Evolutionary conservation across 2,113 vertebrate species (phyloP), one percentile per base, ranked within the genome.

Genomic region (Megatriorchis doriae): DNA sequence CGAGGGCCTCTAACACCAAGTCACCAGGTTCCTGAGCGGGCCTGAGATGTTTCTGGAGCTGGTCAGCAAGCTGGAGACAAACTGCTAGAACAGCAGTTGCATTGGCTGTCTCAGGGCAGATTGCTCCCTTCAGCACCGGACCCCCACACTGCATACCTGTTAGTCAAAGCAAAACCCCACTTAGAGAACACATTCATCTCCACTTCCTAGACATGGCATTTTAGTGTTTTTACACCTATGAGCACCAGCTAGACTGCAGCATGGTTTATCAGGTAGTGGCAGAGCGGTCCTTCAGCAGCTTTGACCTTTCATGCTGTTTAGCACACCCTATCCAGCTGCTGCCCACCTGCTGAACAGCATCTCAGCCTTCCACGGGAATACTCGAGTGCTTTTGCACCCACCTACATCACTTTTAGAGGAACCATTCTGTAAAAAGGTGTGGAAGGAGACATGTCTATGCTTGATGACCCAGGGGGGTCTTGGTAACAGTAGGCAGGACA

Each of bases 1-100:
- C 0, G 0, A 29, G n/a, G 26, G 18, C n/a, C 55, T 62, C 18
- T 2, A 14, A 23, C 8, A 23, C 36, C 0, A 9, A 7, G 16
- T 48, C 42, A 16, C 29, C 43, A 73, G 29, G 43, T 34, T 43
- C 31, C 29, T 9, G 11, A 21, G 15, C 22, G 10, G 34, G 8
- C 13, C 4, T 0, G 17, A 75, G 42, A 15, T 25, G 7, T 20
- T 62, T 40, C 26, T 42, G 47, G 53, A 38, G 62, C 53, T 1
- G 0, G 43, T 13, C 20, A 20, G 27, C 29, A 29, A 52, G 34
- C 3, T 13, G 36, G 61, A 17, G 16, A 50, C 53, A 48, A 61
- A 9, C 21, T 5, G 14, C 21, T 12, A 11, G 29, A 55, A 10
- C 3, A 1, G 82, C 13, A 13, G 10, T 29, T 53, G 13, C 13